phyloP scores from a whole-genome alignment of 2,113 vertebrate species.

The Triplophysa dalaica region DNA sequence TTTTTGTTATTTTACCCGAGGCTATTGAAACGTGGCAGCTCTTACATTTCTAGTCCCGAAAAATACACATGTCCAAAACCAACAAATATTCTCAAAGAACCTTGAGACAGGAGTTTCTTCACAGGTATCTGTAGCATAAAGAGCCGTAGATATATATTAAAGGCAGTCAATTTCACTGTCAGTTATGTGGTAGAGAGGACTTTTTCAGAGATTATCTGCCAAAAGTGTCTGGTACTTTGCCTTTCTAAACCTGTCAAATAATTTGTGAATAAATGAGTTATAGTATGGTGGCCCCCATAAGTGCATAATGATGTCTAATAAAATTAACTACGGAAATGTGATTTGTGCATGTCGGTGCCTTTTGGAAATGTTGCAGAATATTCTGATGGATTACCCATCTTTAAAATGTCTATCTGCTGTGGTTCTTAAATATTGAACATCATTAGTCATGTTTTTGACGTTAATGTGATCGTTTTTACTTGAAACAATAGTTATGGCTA shows the following conservation, averaged over 20 bases:
- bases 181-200: neutral
- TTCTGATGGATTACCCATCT: neutral
- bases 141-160: neutral
- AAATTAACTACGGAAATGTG: neutral
- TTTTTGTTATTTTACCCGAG: conserved; percentile 40
- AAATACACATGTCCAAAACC: conserved; percentile 38
- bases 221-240: neutral
- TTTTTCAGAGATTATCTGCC: conserved; percentile 3
- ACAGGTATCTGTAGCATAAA: conserved; percentile 7
- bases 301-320: neutral
- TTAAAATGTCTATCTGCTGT: conserved; percentile 14
- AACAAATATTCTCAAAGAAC: conserved; percentile 25
- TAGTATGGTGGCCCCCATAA: neutral
- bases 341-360: neutral
- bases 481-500: conserved; percentile 42
- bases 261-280: conserved; percentile 17
- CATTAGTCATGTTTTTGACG: conserved; percentile 5
- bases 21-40: conserved; percentile 38
- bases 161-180: too few relatives aligned
- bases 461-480: neutral
- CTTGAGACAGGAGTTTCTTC: neutral
- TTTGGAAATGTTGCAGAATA: conserved; percentile 12
- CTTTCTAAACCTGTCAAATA: conserved; percentile 26
- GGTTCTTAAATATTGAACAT: conserved; percentile 4
- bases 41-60: conserved; percentile 23